Conservation (phyloP, 2,888 invertebrate species). For the Rapana venosa region DNA sequence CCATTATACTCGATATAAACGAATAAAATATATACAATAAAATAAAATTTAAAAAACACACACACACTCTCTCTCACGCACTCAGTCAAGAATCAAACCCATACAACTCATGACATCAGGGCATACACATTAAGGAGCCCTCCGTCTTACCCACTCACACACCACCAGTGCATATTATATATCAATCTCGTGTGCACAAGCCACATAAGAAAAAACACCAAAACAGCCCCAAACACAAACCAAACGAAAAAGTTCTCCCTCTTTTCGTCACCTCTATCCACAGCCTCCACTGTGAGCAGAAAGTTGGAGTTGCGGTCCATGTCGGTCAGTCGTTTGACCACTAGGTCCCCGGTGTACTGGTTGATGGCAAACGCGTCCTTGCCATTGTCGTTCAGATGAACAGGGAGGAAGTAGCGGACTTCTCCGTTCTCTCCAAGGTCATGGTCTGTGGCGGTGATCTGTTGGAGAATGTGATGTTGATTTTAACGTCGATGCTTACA, state of each 20-base stretch:
- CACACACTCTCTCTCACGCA: no score
- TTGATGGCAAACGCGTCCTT: constrained; percentile 86
- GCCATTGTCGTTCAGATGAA: constrained; percentile 86
- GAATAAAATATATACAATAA: no score
- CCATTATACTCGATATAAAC: no score
- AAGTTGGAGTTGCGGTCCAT: constrained; percentile 51
- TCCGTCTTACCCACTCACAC: no score
- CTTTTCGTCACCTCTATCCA: constrained; percentile 49
- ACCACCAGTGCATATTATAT: no score
- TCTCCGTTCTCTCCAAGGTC: constrained; percentile 84
- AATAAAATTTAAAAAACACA: no score
- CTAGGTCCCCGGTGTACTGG: constrained; percentile 84
- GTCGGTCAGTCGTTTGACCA: constrained; percentile 79
- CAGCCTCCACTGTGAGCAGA: constrained; percentile 51
- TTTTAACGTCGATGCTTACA: no score
- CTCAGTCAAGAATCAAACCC: no score
- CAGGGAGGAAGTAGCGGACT: constrained; percentile 85
- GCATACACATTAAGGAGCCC: no score
- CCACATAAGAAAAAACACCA: background rate
- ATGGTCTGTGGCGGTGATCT: constrained; percentile 85
- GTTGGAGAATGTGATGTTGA: constrained; percentile 41
- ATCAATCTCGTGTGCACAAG: no score
- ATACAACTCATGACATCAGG: no score
- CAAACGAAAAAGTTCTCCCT: no score
- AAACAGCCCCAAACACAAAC: background rate